phyloP scores from a whole-genome alignment of 2,797 vertebrate species.

The Poeciliopsis paucimaculata region DNA sequence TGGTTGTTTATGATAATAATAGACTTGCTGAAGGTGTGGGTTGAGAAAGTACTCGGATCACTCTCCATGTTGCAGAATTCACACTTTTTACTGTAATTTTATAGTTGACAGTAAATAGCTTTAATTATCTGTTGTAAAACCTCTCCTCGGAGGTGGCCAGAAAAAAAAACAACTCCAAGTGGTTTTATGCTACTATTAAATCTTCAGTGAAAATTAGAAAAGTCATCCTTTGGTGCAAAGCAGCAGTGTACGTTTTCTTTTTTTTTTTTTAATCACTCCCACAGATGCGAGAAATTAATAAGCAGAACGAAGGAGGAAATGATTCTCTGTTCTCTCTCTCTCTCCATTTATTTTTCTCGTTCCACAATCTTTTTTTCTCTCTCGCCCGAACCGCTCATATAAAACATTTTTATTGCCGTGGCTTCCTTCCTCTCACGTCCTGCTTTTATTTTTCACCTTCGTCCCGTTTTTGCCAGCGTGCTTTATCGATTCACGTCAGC shows the following conservation, averaged over 20 bases:
- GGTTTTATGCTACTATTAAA: slow-evolving; percentile 10
- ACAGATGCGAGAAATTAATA: slow-evolving; percentile 28
- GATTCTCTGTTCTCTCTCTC: slow-evolving; percentile 7
- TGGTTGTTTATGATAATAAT: slow-evolving; percentile 47
- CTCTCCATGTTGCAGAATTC: slow-evolving; percentile 26
- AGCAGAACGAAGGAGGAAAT: slow-evolving; percentile 13
- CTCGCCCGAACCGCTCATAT: slow-evolving; percentile 35
- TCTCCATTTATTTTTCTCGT: slow-evolving; percentile 8
- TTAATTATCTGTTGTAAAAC: slow-evolving; percentile 22
- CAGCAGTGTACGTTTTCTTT: not conserved
- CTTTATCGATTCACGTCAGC: slow-evolving; percentile 49
- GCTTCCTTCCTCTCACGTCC: slow-evolving; percentile 25
- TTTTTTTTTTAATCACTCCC: slow-evolving; percentile 29
- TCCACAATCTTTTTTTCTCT: slow-evolving; percentile 22
- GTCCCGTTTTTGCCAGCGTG: slow-evolving; percentile 38
- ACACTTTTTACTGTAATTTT: slow-evolving; percentile 21
- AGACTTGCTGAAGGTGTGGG: slow-evolving; percentile 37
- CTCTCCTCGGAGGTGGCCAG: not conserved
- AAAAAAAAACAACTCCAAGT: not conserved
- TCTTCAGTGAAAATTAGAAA: slow-evolving; percentile 3
- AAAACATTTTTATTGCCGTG: slow-evolving; percentile 52
- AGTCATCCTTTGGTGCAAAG: slow-evolving; percentile 7
- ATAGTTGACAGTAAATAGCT: slow-evolving; percentile 10
- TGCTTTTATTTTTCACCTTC: slow-evolving; percentile 25
- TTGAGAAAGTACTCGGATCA: slow-evolving; percentile 30